Evolutionary conservation across 1,140 invertebrate species (phyloP), one percentile per base, ranked within the genome.

Genomic region (Pseudomyrmex pallidus): DNA sequence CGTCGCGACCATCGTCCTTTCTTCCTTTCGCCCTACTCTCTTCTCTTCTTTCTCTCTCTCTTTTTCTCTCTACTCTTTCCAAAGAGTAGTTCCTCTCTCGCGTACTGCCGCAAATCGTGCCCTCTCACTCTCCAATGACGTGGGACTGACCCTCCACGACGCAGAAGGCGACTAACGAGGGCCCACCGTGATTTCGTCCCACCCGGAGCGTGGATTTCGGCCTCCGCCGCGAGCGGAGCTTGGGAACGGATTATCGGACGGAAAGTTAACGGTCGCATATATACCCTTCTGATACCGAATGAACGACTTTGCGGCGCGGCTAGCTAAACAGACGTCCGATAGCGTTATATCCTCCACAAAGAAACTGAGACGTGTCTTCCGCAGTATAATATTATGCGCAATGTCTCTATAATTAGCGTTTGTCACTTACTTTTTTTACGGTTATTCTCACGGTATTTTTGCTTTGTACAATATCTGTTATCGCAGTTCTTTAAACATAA

Each of bases 81-180:
- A 35, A 35, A 35, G 35, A 35, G 35, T 35, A 35, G 35, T 5
- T 54, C 8, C 67, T 35, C 50, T 8, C 13, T 10, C 59, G 46
- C 15, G 48, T n/a, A 59, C 20, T n/a, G 54, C 48, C 35, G 35
- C 35, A 35, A 35, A 35, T 25, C 70, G 35, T 66, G 64, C 25
- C 57, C 77, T 74, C 46, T 63, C 70, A 22, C 67, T 66, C 62
- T 62, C 9, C 15, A 64, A 87, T 50, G 44, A 87, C 86, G 86
- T 67, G 76, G 83, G 82, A 88, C 72, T 82, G 87, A 88, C 87
- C 87, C 87, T 88, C 87, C 87, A 88, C 87, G 87, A 88, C 76
- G 87, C 87, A 62, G 59, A 85, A 73, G 73, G 67, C 86, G 86
- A 74, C 86, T 87, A 87, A 87, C 87, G 86, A 88, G 86, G 82